Evolutionary conservation across 2,113 vertebrate species (phyloP).

Genomic region (Agapornis roseicollis): DNA sequence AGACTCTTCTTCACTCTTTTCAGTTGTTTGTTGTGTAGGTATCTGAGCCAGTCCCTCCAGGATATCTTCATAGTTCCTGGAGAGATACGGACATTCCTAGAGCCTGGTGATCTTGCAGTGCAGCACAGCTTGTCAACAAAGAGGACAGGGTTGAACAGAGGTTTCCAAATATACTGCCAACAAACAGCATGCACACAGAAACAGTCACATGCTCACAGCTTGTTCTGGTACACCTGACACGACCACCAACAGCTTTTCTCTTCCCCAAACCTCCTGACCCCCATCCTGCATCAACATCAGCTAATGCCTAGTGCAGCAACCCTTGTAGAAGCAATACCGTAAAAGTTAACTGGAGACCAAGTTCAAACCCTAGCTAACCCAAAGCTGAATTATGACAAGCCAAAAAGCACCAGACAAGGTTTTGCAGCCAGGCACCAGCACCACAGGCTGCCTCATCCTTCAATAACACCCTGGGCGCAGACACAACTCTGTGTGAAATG

Average conservation of each 20-base stretch:
- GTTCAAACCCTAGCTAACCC: not conserved
- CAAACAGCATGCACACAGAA: not conserved
- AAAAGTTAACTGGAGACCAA: not conserved
- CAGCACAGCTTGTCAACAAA: not conserved
- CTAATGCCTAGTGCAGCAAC: not conserved
- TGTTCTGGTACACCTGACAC: not conserved
- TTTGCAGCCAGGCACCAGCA: not conserved
- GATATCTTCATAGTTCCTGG: not conserved
- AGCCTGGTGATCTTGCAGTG: not conserved
- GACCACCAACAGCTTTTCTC: not conserved
- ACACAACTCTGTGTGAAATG: not conserved
- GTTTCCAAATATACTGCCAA: not conserved
- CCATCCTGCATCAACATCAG: rapidly evolving
- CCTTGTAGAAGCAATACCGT: not conserved
- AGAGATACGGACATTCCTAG: not conserved
- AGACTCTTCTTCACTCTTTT: not conserved
- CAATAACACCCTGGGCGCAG: not conserved
- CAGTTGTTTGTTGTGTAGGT: not conserved
- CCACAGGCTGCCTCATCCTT: not conserved
- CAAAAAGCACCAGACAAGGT: not conserved
- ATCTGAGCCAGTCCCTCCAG: not conserved
- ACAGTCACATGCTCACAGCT: not conserved
- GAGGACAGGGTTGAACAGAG: not conserved
- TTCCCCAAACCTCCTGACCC: not conserved
- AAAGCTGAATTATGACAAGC: rapidly evolving